Evolutionary conservation across 1,140 invertebrate species (phyloP), one percentile per base, ranked within the genome.

Genomic region (Rhagoletis pomonella): DNA sequence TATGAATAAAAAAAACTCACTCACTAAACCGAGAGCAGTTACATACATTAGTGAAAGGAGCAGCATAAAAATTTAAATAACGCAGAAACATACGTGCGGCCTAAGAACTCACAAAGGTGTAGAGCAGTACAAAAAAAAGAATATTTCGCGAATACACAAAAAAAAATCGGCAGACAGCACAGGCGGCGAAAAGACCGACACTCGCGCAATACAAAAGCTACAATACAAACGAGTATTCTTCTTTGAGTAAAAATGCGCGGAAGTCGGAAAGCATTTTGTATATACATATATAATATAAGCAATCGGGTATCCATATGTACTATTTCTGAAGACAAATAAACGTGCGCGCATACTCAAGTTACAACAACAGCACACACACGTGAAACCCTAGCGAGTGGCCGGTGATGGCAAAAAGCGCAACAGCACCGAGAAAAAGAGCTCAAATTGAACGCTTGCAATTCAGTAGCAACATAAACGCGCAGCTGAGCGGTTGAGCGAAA

Each of bases 321-420:
- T 29, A 29, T 0, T 29, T 29, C 29, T 29, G 17, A 62, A 62
- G 4, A 62, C n/a, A 14, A 4, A 62, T 55, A 81, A 50, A 81
- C 47, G 73, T 81, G 73, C 73, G 73, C 73, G 47, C 47, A 81
- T 81, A 87, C n/a, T 62, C 19, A 84, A 64, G 14, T 62, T 44
- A 85, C 44, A 67, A 50, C 4, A 86, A 62, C 58, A 62, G 17
- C 44, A 62, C 55, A 65, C 62, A 6, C 39, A 17, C 4, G 19
- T n/a, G 47, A 42, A 86, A 62, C 5, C 14, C 6, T 17, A 64
- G 19, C 39, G 59, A 81, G 42, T 39, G 19, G 64, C 19, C 19
- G 64, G 58, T n/a, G 60, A 62, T 12, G 87, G 88, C 86, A 59
- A 89, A 87, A 55, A 44, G 50, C 67, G 67, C 67, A 73, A 73